Percentiles rank a stretch among this genome's conserved stretches.
Evolutionary conservation across 2,113 vertebrate species (phyloP).

Genomic region (Lasiurus borealis): DNA sequence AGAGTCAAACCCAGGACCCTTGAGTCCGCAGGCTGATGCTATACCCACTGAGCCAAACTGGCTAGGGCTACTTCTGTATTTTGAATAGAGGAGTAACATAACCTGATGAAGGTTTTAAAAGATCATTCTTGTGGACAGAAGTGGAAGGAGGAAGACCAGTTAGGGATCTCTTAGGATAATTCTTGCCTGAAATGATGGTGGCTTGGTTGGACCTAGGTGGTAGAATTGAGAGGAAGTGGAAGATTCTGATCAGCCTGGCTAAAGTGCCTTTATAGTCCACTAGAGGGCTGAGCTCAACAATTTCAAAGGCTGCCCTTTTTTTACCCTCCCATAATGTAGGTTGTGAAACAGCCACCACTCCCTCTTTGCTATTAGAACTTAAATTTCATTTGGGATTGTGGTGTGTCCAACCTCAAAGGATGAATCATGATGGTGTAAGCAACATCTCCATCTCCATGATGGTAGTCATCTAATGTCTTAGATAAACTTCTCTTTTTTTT

Average conservation of each 20-base stretch:
- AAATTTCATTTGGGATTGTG: background rate
- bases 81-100: background rate
- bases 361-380: background rate
- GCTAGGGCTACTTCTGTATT: background rate
- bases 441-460: background rate
- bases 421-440: background rate
- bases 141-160: background rate
- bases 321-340: background rate
- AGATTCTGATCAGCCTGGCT: background rate
- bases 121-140: background rate
- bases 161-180: background rate
- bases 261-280: conserved; percentile 10
- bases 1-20: too few species aligned
- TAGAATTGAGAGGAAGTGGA: too few species aligned
- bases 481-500: background rate
- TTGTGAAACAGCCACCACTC: background rate
- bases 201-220: background rate
- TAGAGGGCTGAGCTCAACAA: conserved; percentile 48
- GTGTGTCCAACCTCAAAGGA: background rate
- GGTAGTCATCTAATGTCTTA: background rate
- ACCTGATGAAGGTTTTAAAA: background rate
- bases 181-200: background rate
- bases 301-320: background rate
- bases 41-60: too few species aligned
- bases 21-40: too few species aligned